Evolutionary conservation across 2,113 vertebrate genomes (phyloP), one percentile per base, ranked within the genome.

Genomic region (Irena cyanogastra): DNA sequence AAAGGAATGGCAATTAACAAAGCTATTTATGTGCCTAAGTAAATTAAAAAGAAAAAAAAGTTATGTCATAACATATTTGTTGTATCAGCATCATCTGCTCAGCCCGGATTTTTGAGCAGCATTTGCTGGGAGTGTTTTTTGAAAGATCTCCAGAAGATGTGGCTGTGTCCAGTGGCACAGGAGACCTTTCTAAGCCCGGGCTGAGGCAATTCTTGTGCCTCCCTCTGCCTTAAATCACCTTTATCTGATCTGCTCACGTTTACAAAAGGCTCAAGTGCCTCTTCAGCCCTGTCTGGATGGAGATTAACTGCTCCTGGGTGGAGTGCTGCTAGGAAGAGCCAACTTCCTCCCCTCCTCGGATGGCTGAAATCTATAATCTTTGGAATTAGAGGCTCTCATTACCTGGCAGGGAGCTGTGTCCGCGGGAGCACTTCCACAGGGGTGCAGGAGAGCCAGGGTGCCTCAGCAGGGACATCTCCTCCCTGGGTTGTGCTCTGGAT

Each of bases 91-190:
- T 90, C 71, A 95, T 94, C 87, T 90, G 59, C 93, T 91, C 47
- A 85, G 79, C 47, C 85, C 1, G 17, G 78, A 68, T 71, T 94
- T 93, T 94, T 89, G 53, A 83, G 76, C 24, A 94, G 44, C 37
- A 17, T 83, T 90, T 85, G 27, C 75, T n/a, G 71, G 59, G 87
- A 83, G 87, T 84, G 93, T 87, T 56, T 84, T 87, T 89, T 96
- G 94, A 91, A 95, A 93, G 94, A 93, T 93, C 44, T 94, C 94
- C 87, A 91, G 81, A 61, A 94, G 78, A 90, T 83, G 42, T 0
- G 18, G n/a, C 1, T 0, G n/a, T 94, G 39, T 83, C 86, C 85
- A 86, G 85, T 3, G 1, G 22, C 15, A 1, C 66, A 11, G 65
- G 56, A 79, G 63, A 57, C 82, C 83, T 87, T 87, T 45, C 33